phyloP scores from a whole-genome alignment of 2,113 vertebrate genomes.

The Cygnus buccinator region DNA sequence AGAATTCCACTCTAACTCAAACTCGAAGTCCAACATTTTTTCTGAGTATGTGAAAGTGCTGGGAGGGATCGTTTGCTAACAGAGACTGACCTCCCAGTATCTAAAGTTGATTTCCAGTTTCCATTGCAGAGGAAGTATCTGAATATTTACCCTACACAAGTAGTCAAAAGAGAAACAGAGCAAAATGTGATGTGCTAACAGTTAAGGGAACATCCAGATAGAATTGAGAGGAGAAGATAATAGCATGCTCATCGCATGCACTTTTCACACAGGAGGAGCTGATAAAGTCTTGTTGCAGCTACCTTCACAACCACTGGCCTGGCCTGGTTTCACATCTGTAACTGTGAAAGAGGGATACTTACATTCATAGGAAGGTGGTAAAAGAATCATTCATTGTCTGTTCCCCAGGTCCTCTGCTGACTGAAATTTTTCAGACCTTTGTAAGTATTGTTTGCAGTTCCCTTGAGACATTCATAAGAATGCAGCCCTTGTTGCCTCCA shows the following conservation, averaged over 20 bases:
- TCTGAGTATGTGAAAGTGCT: not conserved
- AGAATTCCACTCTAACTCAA: not conserved
- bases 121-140: not conserved
- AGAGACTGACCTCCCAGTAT: not conserved
- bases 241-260: not conserved
- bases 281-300: not conserved
- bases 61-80: not conserved
- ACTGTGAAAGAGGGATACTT: not conserved
- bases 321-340: not conserved
- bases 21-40: not conserved
- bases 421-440: not conserved
- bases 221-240: not conserved
- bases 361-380: not conserved
- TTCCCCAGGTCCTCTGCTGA: not conserved
- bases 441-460: not conserved
- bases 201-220: not conserved
- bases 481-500: slow-evolving; percentile 8
- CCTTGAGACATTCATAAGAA: not conserved
- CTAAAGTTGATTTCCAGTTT: slow-evolving; percentile 9
- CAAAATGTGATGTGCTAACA: not conserved
- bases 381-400: not conserved
- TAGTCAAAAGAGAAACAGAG: not conserved
- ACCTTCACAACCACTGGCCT: not conserved
- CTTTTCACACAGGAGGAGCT: not conserved
- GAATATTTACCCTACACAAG: not conserved